Evolutionary conservation across 2,888 invertebrate genomes (phyloP).

Genomic region (Tromatobia lineatoria): DNA sequence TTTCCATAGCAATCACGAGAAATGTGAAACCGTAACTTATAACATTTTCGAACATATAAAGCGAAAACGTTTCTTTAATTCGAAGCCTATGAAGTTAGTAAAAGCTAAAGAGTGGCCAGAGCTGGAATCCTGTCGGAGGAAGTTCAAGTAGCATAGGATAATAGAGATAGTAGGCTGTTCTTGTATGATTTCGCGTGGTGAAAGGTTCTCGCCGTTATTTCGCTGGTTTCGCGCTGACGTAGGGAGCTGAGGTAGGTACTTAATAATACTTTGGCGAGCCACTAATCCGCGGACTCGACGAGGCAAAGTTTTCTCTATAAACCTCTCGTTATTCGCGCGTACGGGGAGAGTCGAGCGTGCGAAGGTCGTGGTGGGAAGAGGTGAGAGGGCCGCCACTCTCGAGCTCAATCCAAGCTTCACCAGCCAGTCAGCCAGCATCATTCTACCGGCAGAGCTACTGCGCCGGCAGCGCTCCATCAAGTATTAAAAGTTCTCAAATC

Average conservation of each 20-base stretch:
- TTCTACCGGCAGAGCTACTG: constrained; percentile 30
- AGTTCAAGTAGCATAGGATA: constrained; percentile 18
- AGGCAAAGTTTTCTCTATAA: constrained; percentile 70
- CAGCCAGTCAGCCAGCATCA: constrained; percentile 39
- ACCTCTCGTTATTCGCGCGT: constrained; percentile 70
- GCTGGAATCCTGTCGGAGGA: not conserved
- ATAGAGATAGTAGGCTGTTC: constrained; percentile 33
- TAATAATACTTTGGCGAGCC: constrained; percentile 69
- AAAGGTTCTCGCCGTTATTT: constrained; percentile 61
- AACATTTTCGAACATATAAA: not conserved
- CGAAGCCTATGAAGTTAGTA: not conserved
- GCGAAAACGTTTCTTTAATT: not conserved
- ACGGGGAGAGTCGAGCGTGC: constrained; percentile 31
- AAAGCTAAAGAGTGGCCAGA: constrained; percentile 8
- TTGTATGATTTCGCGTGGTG: constrained; percentile 49
- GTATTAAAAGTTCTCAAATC: constrained; percentile 82
- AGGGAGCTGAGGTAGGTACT: constrained; percentile 64
- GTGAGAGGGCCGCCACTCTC: constrained; percentile 49
- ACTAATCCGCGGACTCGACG: constrained; percentile 68
- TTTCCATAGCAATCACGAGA: not conserved
- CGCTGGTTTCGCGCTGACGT: constrained; percentile 60
- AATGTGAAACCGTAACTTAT: not conserved
- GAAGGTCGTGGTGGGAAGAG: constrained; percentile 16
- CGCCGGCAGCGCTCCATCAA: constrained; percentile 73
- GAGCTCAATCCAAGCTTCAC: constrained; percentile 42